phyloP scores from a whole-genome alignment of 2,113 vertebrate genomes.

The Hippocampus zosterae region DNA sequence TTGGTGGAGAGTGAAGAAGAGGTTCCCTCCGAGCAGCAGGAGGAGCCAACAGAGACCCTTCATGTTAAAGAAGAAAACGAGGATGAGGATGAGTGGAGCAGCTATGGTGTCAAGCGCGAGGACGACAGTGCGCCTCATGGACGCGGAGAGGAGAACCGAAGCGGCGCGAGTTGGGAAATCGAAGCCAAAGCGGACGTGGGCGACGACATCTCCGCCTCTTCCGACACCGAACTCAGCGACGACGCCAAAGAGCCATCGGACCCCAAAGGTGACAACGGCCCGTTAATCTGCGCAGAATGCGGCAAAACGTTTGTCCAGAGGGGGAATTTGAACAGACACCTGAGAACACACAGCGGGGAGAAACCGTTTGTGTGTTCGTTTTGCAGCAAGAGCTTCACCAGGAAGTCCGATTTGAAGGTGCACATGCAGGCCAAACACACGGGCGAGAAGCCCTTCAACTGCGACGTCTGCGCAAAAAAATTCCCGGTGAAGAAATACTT shows the following conservation, averaged over 20 bases:
- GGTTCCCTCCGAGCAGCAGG: not conserved
- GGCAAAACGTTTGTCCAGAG: not conserved
- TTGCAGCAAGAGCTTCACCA: not conserved
- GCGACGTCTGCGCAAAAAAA: not conserved
- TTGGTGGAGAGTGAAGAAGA: conserved; percentile 1
- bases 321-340: not conserved
- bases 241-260: not conserved
- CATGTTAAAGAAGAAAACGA: conserved; percentile 1
- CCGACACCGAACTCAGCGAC: not conserved
- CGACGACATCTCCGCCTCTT: not conserved
- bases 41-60: not conserved
- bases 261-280: not conserved
- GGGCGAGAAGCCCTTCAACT: conserved; percentile 6
- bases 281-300: not conserved
- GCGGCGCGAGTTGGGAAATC: not conserved
- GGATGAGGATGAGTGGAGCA: not conserved
- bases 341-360: not conserved
- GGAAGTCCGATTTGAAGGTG: not conserved
- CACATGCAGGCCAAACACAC: conserved; percentile 1
- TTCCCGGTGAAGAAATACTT: not conserved
- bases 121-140: not conserved
- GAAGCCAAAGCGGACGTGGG: not conserved
- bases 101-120: not conserved
- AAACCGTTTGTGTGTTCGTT: not conserved
- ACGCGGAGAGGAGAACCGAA: not conserved